These are phyloP conservation scores for Amblyornis subalaris DNA, from an alignment of 2,113 vertebrate genomes.

Conservation along the genomic window DNA sequence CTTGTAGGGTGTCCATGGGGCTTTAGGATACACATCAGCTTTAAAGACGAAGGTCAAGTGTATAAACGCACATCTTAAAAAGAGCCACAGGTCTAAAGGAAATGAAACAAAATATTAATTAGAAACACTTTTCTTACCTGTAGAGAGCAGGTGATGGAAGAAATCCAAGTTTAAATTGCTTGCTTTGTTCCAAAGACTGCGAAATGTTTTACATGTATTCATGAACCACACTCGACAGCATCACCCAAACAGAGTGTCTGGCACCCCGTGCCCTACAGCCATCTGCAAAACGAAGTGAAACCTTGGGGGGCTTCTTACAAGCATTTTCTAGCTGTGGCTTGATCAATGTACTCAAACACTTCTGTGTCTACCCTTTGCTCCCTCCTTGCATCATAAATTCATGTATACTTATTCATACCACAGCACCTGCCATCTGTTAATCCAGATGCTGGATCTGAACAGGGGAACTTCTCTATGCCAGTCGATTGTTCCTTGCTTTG, in stretches of 20 bases:
- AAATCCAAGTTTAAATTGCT: neutral
- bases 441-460: neutral
- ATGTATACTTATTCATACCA: neutral
- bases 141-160: neutral
- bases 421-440: slow-evolving; percentile 9
- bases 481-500: neutral
- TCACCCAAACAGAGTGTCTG: neutral
- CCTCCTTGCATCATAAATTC: neutral
- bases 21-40: neutral
- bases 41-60: neutral
- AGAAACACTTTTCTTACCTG: neutral
- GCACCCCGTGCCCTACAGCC: neutral
- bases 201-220: neutral
- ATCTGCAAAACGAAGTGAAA: neutral
- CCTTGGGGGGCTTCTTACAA: neutral
- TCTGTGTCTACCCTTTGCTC: neutral
- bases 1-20: neutral
- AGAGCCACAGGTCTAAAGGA: neutral
- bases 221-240: neutral
- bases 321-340: neutral
- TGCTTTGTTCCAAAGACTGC: neutral
- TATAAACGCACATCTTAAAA: neutral
- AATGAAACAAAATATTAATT: neutral
- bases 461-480: neutral
- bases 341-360: neutral